Conservation (phyloP, 2,113 vertebrate species). For the mouse (Mus musculus) region DNA sequence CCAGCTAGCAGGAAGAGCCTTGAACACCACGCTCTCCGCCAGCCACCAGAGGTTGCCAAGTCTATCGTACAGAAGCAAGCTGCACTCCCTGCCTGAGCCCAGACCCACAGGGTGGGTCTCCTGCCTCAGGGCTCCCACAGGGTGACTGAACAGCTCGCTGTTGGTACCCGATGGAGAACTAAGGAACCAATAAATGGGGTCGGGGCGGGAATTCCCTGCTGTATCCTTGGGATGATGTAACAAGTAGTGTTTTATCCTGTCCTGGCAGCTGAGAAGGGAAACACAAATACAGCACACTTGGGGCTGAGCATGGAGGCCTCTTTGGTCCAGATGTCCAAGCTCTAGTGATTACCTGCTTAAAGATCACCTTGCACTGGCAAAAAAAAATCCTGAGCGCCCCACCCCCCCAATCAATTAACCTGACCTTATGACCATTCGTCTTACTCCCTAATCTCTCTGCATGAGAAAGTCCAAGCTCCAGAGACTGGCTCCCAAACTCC, state of each 20-base stretch:
- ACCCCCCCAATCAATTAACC: background rate
- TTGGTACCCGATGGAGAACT: background rate
- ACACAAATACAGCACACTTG: accelerated
- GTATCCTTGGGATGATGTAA: accelerated
- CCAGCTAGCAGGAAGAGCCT: background rate
- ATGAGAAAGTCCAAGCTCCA: background rate
- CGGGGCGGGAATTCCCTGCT: background rate
- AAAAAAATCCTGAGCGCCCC: too few relatives aligned
- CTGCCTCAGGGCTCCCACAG: background rate
- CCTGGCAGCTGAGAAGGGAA: background rate
- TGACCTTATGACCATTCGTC: background rate
- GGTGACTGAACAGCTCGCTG: background rate
- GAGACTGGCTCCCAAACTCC: background rate
- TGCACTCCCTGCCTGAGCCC: background rate
- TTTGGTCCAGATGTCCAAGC: background rate
- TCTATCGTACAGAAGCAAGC: too few relatives aligned
- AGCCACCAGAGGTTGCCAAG: background rate
- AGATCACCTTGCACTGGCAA: background rate
- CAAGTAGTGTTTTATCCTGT: too few relatives aligned
- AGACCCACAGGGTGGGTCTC: background rate
- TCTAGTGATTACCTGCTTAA: background rate
- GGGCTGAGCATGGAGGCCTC: background rate
- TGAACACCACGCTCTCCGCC: background rate
- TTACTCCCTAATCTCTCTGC: background rate
- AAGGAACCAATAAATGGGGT: accelerated